Evolutionary conservation across 2,113 vertebrate species (phyloP).

Genomic region (Podarcis raffonei): DNA sequence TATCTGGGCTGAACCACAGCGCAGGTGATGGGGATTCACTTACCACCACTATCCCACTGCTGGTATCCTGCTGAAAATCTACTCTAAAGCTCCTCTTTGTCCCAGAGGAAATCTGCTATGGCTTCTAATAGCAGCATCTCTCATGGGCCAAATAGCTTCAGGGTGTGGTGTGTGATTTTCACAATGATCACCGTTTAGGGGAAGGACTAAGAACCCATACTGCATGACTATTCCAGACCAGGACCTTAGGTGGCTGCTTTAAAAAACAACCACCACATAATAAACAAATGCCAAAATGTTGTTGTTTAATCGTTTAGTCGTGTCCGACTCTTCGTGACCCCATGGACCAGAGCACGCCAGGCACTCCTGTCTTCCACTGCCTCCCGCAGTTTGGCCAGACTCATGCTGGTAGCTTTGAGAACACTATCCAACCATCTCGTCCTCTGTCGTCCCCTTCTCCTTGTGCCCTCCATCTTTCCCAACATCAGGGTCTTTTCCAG

Average conservation of each 20-base stretch:
- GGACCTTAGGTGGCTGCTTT: background rate
- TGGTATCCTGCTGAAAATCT: no score
- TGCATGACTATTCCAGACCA: background rate
- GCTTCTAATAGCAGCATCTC: background rate
- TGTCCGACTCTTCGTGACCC: no score
- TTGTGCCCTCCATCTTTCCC: no score
- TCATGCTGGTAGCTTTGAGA: no score
- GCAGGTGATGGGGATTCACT: background rate
- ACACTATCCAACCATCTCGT: no score
- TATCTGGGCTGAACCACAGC: background rate
- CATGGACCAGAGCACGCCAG: no score
- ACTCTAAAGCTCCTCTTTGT: background rate
- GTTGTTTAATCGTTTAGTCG: no score
- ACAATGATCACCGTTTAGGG: background rate
- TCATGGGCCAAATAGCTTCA: background rate
- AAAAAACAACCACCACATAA: background rate
- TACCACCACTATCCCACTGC: background rate
- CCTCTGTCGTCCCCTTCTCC: no score
- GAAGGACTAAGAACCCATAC: background rate
- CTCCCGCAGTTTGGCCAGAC: no score
- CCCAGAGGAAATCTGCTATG: background rate
- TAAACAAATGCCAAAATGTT: background rate
- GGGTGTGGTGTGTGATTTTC: no score
- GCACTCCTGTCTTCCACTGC: no score
- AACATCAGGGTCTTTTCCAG: no score